Conservation (phyloP, 2,888 invertebrate species). For the Sepiola atlantica region DNA sequence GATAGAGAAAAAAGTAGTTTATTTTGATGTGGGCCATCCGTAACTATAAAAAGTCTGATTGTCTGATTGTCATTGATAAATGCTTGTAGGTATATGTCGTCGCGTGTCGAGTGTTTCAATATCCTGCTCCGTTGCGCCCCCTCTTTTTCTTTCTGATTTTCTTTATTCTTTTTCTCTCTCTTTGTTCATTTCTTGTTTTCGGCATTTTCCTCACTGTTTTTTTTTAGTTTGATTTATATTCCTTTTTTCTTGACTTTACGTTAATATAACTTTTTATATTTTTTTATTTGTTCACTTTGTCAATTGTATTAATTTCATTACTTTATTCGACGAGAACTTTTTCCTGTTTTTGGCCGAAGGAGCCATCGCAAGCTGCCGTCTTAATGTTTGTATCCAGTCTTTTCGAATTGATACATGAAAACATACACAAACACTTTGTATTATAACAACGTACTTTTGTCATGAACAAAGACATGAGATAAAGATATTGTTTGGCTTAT, state of each 20-base stretch:
- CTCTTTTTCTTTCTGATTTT: not conserved
- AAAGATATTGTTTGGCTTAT: no score
- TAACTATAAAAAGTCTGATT: no score
- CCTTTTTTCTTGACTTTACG: not conserved
- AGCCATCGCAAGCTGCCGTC: not conserved
- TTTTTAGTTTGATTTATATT: not conserved
- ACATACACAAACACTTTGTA: no score
- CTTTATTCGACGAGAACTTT: not conserved
- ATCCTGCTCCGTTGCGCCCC: not conserved
- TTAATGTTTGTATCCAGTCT: not conserved
- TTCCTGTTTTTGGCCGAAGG: not conserved
- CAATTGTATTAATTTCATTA: slow-evolving; percentile 21
- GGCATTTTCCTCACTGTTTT: not conserved
- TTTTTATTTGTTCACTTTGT: not conserved
- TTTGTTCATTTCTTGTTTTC: not conserved
- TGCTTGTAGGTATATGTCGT: no score
- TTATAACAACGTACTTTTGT: no score
- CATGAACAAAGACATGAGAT: no score
- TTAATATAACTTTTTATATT: not conserved
- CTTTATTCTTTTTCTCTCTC: not conserved
- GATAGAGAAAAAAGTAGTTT: no score
- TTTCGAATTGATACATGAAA: not conserved
- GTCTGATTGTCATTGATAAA: no score
- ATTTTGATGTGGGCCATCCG: no score
- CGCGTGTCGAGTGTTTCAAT: no score